Evolutionary conservation across 2,888 invertebrate species (phyloP), one percentile per base, ranked within the genome.

Genomic region (Boloria euphrosyne): DNA sequence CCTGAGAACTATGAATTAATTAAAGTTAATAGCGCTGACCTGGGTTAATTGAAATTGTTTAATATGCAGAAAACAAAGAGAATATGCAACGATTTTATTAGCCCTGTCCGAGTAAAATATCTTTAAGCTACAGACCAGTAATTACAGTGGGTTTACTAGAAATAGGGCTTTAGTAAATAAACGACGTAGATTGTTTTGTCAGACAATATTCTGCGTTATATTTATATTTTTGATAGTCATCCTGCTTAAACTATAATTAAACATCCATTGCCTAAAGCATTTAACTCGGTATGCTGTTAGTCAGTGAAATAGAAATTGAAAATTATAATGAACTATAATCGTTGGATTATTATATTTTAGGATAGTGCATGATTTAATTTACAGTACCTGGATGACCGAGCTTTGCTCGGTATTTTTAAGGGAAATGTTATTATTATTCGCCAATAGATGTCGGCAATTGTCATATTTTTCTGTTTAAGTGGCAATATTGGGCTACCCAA

Each of bases 1-100:
- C 81, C 74, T 78, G 72, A 79, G 79, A 79, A 82, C 79, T 86
- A 89, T 87, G 86, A 89, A 88, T 90, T 90, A 90, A 90, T 89
- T 89, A 86, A 86, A 87, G 81, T 84, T 85, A 89, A 89, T 88
- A 89, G 80, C 84, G 76, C 80, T 75, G 82, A 77, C 78, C 74
- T 72, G 66, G 76, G 81, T 82, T 89, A 90, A 90, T 90, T 90
- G 89, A 90, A 90, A 88, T 86, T 87, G 81, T 87, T 82, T 85
- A 73, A 79, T 74, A 74, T 73, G 53, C 74, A 78, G 78, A 81
- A 81, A 82, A 78, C 74, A 77, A 77, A 79, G 83, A 77, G 80
- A 83, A 84, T 80, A 77, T 76, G 77, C 75, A 79, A 84, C 81
- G 78, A 81, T 84, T 82, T 82, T 80, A 79, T 81, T 85, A 84